These are phyloP conservation scores for Parnassius smintheus DNA, from an alignment of 2,888 invertebrate genomes.

Conservation along the genomic window DNA sequence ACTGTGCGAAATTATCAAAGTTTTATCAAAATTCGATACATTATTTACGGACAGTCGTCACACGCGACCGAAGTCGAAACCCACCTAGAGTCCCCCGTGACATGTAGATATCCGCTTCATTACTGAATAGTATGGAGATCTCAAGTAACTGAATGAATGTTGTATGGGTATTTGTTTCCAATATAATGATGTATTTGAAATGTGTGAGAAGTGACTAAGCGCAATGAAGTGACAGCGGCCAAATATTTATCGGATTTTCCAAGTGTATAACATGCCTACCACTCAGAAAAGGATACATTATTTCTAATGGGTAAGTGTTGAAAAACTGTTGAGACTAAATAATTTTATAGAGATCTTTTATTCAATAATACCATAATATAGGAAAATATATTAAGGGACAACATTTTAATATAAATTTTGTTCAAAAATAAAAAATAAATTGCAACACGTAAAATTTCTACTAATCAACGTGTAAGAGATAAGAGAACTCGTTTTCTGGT, in stretches of 20 bases:
- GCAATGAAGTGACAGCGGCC: no score
- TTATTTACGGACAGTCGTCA: conserved; percentile 23
- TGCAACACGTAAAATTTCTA: background rate
- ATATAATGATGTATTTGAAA: background rate
- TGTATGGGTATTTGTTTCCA: background rate
- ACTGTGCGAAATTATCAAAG: background rate
- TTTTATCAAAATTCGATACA: conserved; percentile 16
- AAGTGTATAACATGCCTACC: conserved; percentile 17
- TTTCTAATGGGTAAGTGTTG: conserved; percentile 32
- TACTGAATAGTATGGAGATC: conserved; percentile 22
- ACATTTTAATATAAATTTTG: no score
- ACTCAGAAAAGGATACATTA: conserved; percentile 10
- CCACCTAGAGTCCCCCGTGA: conserved; percentile 21
- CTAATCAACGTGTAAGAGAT: background rate
- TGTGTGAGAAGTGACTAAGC: no score
- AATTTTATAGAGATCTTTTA: no score
- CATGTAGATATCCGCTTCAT: conserved; percentile 18
- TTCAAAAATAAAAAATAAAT: no score
- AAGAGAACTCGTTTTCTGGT: no score
- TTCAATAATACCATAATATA: no score
- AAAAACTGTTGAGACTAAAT: no score
- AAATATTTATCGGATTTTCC: background rate
- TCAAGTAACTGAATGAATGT: conserved; percentile 13
- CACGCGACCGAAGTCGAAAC: conserved; percentile 10
- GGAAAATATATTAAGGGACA: no score